A percentile compares a stretch with the other conserved stretches of the same genome.
Conservation (phyloP, 2,888 invertebrate genomes). For the Uropetala carovei region DNA sequence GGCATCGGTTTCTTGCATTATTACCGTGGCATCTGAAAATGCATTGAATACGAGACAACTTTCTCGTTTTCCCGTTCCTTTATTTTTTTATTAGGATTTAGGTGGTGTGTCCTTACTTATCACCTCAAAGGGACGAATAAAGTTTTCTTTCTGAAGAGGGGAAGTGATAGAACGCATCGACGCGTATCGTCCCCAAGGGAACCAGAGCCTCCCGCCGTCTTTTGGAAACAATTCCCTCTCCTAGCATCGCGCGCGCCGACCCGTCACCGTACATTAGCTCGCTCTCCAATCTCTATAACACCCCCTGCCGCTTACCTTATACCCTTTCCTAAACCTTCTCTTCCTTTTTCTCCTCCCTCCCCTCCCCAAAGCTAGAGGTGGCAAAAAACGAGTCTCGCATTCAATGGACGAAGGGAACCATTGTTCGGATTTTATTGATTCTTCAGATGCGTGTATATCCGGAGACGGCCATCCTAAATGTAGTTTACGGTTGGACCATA, state of each 20-base stretch:
- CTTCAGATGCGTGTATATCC: neutral
- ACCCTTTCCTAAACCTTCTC: neutral
- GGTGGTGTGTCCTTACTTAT: neutral
- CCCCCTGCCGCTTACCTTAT: neutral
- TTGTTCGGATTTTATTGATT: slow-evolving; percentile 1
- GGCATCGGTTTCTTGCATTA: neutral
- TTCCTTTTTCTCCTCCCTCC: too few relatives aligned
- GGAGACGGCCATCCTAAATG: too few relatives aligned
- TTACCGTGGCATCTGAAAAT: neutral
- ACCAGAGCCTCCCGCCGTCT: neutral
- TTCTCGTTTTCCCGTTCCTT: neutral
- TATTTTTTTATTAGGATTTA: neutral
- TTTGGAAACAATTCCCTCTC: slow-evolving; percentile 6
- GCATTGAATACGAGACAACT: neutral
- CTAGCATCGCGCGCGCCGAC: neutral
- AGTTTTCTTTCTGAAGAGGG: neutral
- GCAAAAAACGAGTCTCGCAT: neutral
- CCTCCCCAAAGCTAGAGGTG: neutral
- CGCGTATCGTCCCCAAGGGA: neutral
- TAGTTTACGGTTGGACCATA: too few relatives aligned
- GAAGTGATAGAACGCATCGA: neutral
- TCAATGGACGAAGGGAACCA: neutral
- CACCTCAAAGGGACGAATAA: slow-evolving; percentile 24
- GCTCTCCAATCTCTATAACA: neutral
- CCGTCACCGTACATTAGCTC: neutral